These are phyloP conservation scores for Yponomeuta evonymella DNA, from an alignment of 2,888 invertebrate genomes.

Conservation along the genomic window DNA sequence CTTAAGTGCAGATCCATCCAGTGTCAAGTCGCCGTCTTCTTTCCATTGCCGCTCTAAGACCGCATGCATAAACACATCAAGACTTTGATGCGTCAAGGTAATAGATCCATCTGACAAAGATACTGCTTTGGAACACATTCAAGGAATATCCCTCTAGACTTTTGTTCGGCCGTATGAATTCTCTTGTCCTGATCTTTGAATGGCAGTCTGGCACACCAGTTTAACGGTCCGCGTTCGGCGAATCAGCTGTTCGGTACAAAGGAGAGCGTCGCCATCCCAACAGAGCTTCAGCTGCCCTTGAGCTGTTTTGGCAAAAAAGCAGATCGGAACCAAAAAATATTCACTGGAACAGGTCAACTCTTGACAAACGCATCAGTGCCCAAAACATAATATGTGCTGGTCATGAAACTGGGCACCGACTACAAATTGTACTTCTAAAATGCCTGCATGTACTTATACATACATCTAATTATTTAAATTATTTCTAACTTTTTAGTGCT, in stretches of 20 bases:
- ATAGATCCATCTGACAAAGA: too few relatives aligned
- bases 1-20: too few relatives aligned
- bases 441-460: too few relatives aligned
- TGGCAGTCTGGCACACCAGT: not conserved
- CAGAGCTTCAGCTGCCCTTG: conserved; percentile 4
- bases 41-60: too few relatives aligned
- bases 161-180: not conserved
- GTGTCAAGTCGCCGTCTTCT: too few relatives aligned
- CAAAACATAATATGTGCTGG: too few relatives aligned
- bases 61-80: too few relatives aligned
- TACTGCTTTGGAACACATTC: not conserved
- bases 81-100: too few relatives aligned
- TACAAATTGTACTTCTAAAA: too few relatives aligned
- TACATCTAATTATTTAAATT: too few relatives aligned
- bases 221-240: conserved; percentile 8
- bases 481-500: too few relatives aligned
- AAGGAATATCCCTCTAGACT: not conserved
- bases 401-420: too few relatives aligned
- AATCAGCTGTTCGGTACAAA: conserved; percentile 9
- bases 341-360: not conserved
- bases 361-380: not conserved
- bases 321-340: not conserved
- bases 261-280: not conserved
- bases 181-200: not conserved
- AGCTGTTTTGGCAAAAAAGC: conserved; percentile 5